phyloP scores from a whole-genome alignment of 2,113 vertebrate genomes.

The Amazona vittata region DNA sequence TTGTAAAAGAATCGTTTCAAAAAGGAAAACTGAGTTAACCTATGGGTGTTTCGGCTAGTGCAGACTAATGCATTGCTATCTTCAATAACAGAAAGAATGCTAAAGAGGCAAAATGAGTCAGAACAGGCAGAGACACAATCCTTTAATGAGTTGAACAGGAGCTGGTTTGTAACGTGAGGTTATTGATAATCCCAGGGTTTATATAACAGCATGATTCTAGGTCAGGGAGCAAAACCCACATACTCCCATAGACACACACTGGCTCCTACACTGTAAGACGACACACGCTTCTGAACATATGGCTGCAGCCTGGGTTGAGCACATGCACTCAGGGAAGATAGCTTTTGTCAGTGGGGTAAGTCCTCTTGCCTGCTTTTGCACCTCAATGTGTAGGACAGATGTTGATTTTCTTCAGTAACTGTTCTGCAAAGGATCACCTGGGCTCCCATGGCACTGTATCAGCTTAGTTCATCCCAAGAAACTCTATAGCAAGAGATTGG shows the following conservation, averaged over 20 bases:
- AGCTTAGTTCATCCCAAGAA: not conserved
- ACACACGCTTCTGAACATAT: not conserved
- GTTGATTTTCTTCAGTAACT: not conserved
- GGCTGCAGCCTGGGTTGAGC: not conserved
- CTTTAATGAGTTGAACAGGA: constrained; percentile 65
- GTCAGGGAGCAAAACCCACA: constrained; percentile 61
- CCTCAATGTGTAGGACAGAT: not conserved
- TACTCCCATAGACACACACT: not conserved
- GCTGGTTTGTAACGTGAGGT: constrained; percentile 65
- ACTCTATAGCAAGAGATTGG: not conserved
- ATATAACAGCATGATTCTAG: constrained; percentile 64
- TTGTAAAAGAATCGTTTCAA: constrained; percentile 34
- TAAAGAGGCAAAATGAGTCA: constrained; percentile 56
- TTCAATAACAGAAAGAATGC: constrained; percentile 47
- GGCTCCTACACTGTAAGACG: not conserved
- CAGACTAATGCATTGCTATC: constrained; percentile 57
- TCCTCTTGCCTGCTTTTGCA: not conserved
- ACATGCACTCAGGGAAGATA: not conserved
- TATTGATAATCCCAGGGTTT: constrained; percentile 71
- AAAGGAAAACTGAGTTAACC: constrained; percentile 70
- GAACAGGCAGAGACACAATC: constrained; percentile 64
- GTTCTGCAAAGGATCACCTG: not conserved
- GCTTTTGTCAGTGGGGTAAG: not conserved
- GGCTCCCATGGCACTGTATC: accelerated
- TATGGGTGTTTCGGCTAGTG: constrained; percentile 37